Evolutionary conservation across 2,797 vertebrate genomes (phyloP).

Genomic region (Odontamblyopus rebecca): DNA sequence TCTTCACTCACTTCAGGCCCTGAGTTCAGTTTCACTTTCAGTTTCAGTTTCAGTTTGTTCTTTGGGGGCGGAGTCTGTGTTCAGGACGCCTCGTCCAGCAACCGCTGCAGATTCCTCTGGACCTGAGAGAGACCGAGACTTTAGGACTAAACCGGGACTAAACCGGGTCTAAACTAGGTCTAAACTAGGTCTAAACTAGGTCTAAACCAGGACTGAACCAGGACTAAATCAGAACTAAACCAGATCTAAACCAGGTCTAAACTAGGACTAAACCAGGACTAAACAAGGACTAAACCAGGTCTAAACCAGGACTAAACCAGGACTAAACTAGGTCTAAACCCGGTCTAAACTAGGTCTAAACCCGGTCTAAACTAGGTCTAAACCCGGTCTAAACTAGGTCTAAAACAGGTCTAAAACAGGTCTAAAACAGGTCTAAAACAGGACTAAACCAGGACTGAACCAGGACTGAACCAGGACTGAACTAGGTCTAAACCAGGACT

Average conservation of each 20-base stretch:
- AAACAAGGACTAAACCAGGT: no score
- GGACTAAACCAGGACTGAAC: not conserved
- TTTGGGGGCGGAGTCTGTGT: no score
- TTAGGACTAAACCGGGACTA: not conserved
- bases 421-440: not conserved
- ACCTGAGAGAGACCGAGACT: slow-evolving; percentile 55
- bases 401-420: not conserved
- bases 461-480: not conserved
- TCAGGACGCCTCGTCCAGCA: slow-evolving; percentile 63
- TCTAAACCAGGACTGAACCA: not conserved
- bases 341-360: not conserved
- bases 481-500: not conserved
- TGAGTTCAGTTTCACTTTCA: not conserved
- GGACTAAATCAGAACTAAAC: not conserved
- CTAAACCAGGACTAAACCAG: no score
- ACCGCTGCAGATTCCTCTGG: slow-evolving; percentile 73
- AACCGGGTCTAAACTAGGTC: not conserved
- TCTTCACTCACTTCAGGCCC: not conserved
- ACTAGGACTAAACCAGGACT: not conserved
- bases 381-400: not conserved
- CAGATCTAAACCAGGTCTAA: not conserved
- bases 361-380: not conserved
- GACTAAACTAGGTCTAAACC: not conserved
- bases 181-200: not conserved
- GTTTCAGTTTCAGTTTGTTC: not conserved